Percentiles rank a stretch among this genome's conserved stretches.
Conservation (phyloP, 2,888 invertebrate species). For the Drosophila flavopinicola region DNA sequence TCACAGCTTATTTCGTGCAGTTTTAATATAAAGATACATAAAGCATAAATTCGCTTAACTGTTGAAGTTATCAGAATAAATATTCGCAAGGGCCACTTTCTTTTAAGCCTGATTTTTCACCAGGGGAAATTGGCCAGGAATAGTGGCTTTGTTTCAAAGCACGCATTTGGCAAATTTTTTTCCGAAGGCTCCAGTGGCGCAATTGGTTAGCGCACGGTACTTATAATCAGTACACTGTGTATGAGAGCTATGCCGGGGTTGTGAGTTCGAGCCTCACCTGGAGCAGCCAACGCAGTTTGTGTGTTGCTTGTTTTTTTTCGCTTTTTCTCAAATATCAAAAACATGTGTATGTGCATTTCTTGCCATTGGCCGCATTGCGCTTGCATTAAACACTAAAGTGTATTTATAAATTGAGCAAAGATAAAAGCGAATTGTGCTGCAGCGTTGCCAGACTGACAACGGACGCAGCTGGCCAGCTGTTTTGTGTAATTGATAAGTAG, state of each 20-base stretch:
- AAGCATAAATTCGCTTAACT: no score
- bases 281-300: slow-evolving; percentile 86
- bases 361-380: background rate
- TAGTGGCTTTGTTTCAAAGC: slow-evolving; percentile 24
- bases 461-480: slow-evolving; percentile 33
- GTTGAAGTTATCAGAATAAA: no score
- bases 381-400: background rate
- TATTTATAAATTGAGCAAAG: background rate
- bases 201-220: slow-evolving; percentile 99
- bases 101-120: no score
- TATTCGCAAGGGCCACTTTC: no score
- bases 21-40: no score
- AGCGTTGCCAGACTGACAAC: slow-evolving; percentile 42
- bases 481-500: slow-evolving; percentile 55
- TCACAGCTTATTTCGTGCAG: no score
- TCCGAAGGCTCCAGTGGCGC: slow-evolving; percentile 96
- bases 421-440: background rate
- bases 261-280: slow-evolving; percentile 99
- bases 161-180: slow-evolving; percentile 60
- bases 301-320: slow-evolving; percentile 22
- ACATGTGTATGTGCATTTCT: background rate
- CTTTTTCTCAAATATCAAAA: background rate
- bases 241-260: slow-evolving; percentile 99
- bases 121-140: no score
- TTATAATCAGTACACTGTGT: slow-evolving; percentile 96